Percentiles rank a stretch among this genome's conserved stretches.
These are phyloP conservation scores for Trichomalopsis sarcophagae DNA, from an alignment of 1,140 invertebrate species.

Conservation along the genomic window DNA sequence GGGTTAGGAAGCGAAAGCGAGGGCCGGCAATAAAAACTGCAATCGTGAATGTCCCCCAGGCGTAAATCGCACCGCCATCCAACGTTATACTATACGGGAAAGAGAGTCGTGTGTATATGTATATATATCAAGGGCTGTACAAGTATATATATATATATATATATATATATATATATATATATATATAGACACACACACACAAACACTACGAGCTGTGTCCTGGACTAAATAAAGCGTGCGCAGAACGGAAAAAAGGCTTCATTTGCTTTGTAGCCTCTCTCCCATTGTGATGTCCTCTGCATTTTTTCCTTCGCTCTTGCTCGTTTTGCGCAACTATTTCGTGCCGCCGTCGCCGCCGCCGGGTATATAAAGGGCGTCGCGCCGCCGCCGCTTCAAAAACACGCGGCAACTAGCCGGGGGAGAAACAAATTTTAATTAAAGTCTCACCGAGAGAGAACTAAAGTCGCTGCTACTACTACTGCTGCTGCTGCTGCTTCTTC, in stretches of 20 bases:
- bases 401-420: slow-evolving; percentile 28
- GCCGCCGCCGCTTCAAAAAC: slow-evolving; percentile 27
- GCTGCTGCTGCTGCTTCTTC: not conserved
- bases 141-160: not conserved
- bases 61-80: not conserved
- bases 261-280: slow-evolving; percentile 27
- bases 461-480: slow-evolving; percentile 13
- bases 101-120: not conserved
- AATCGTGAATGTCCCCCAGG: slow-evolving; percentile 18
- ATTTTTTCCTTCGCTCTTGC: slow-evolving; percentile 15
- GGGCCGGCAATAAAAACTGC: slow-evolving; percentile 41
- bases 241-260: slow-evolving; percentile 18
- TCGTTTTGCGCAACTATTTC: slow-evolving; percentile 27
- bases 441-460: slow-evolving; percentile 20
- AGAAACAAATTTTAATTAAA: slow-evolving; percentile 53
- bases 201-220: not conserved
- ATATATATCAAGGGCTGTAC: not conserved
- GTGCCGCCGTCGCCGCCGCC: not conserved
- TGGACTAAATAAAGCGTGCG: slow-evolving; percentile 25
- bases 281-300: slow-evolving; percentile 15
- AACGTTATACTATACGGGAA: not conserved
- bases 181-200: no score
- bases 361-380: slow-evolving; percentile 20
- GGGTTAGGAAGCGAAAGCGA: slow-evolving; percentile 4
- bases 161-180: not conserved